Evolutionary conservation across 35 echinoderm and acorn worm genomes (phyloP).

Genomic region (Patiria miniata): DNA sequence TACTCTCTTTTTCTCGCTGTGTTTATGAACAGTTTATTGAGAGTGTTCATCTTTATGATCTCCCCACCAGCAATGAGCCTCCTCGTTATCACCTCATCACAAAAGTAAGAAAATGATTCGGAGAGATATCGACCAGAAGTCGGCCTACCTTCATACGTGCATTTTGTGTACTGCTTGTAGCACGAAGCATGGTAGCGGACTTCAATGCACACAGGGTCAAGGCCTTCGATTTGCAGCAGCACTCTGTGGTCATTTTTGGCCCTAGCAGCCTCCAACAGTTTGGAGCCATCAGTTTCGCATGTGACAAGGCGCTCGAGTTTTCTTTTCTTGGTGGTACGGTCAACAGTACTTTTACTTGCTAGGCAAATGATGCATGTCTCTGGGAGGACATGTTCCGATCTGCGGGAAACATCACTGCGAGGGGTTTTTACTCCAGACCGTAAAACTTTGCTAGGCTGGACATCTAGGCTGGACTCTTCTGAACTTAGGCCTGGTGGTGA

Average conservation of each 20-base stretch:
- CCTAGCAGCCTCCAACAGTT: conserved; percentile 3
- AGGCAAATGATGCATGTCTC: background rate
- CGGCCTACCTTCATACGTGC: background rate
- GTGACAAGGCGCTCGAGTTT: background rate
- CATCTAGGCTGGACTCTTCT: background rate
- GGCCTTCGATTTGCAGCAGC: conserved; percentile 24
- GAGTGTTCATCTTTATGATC: background rate
- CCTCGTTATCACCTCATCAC: background rate
- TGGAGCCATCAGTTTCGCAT: background rate
- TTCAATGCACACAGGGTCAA: conserved; percentile 20
- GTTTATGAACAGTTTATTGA: background rate
- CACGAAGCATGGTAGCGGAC: conserved; percentile 29
- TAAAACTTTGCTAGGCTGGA: background rate
- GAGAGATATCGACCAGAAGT: background rate
- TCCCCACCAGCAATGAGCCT: background rate
- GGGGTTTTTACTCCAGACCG: background rate
- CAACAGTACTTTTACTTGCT: background rate
- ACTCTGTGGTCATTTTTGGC: background rate
- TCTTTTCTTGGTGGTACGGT: background rate
- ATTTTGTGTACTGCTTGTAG: conserved; percentile 27
- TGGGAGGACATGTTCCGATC: background rate
- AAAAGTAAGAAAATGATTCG: background rate
- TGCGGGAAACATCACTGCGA: background rate
- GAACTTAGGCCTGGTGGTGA: background rate
- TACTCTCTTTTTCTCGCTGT: background rate